phyloP scores from a whole-genome alignment of 2,113 vertebrate genomes.

The Sarotherodon lohbergeri region DNA sequence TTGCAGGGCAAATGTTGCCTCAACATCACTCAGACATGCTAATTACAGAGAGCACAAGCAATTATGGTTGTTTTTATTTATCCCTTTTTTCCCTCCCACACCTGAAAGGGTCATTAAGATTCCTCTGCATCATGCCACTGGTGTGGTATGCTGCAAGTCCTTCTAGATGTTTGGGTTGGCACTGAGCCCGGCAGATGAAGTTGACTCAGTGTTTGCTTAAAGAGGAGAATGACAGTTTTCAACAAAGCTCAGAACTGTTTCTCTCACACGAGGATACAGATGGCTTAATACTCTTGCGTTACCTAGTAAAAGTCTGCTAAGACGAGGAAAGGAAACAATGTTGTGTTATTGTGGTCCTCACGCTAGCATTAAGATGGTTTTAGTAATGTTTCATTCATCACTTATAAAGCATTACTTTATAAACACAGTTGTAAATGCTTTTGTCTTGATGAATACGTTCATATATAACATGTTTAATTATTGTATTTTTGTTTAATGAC shows the following conservation, averaged over 20 bases:
- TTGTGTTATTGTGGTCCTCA: neutral
- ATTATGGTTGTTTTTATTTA: constrained; percentile 35
- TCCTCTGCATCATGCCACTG: constrained; percentile 11
- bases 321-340: neutral
- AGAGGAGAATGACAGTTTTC: constrained; percentile 47
- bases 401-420: neutral
- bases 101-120: constrained; percentile 39
- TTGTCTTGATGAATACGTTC: neutral
- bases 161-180: constrained; percentile 48
- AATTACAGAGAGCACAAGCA: constrained; percentile 51
- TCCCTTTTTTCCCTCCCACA: constrained; percentile 19
- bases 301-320: neutral
- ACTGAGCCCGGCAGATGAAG: neutral
- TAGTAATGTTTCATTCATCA: neutral
- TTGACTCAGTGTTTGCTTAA: constrained; percentile 37
- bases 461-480: neutral
- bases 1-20: constrained; percentile 7
- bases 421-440: neutral
- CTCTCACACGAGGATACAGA: neutral
- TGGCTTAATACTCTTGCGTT: neutral
- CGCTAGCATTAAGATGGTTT: neutral
- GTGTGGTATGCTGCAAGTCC: neutral
- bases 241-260: neutral
- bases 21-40: constrained; percentile 31
- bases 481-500: neutral